Evolutionary conservation across 2,797 vertebrate genomes (phyloP).

Genomic region (Benthosema pterotum): DNA sequence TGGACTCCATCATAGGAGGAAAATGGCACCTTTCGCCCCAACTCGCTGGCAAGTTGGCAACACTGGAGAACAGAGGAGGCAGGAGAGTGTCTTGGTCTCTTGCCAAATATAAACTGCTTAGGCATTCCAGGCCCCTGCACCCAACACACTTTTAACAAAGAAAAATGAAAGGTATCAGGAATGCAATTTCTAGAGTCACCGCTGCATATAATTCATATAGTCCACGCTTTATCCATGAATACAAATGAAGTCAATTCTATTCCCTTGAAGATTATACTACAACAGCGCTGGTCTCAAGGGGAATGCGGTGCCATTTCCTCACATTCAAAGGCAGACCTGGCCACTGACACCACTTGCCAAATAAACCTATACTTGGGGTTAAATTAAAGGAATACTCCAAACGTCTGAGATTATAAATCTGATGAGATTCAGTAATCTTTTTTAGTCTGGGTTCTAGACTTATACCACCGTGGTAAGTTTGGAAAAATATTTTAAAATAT

Average conservation of each 20-base stretch:
- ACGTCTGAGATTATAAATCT: no score
- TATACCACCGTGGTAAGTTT: no score
- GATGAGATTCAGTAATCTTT: no score
- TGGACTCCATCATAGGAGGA: no score
- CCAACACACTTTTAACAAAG: background rate
- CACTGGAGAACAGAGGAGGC: constrained; percentile 13
- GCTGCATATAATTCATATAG: background rate
- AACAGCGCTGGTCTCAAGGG: background rate
- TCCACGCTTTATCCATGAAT: background rate
- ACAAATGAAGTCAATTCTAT: background rate
- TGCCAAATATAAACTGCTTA: background rate
- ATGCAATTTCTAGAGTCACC: background rate
- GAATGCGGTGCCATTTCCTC: background rate
- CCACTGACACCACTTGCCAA: background rate
- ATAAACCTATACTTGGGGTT: no score
- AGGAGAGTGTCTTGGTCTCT: background rate
- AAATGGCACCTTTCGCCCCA: no score
- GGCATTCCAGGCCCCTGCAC: background rate
- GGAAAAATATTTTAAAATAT: no score
- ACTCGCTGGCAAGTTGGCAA: no score
- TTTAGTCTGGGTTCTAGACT: no score
- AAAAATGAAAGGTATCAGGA: constrained; percentile 3
- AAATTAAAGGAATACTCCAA: no score
- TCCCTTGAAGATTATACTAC: background rate
- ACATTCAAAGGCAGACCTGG: background rate